Conservation (phyloP, 2,113 vertebrate genomes). For the Mastomys natalensis region DNA sequence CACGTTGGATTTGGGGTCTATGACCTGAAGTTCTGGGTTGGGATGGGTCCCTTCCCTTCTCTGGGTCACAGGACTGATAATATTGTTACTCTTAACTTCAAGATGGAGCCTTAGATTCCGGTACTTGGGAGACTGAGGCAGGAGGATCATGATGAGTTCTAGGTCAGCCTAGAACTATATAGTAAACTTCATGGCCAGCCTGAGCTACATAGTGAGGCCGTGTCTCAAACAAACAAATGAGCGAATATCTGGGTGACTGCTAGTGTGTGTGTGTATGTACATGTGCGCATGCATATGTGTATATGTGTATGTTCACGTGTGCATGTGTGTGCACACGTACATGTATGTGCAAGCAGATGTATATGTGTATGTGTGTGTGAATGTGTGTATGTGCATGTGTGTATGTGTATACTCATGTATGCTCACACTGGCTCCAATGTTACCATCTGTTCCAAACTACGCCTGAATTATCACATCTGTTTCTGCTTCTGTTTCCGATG, state of each 20-base stretch:
- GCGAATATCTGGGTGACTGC: neutral
- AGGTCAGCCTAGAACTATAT: neutral
- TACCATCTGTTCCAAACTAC: neutral
- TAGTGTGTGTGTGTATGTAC: neutral
- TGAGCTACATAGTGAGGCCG: neutral
- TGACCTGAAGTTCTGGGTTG: rapidly evolving
- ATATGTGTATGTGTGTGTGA: neutral
- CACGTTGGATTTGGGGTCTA: rapidly evolving
- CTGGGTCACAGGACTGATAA: neutral
- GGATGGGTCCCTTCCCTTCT: neutral
- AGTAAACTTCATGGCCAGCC: neutral
- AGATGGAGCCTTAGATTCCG: neutral
- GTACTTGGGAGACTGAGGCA: neutral
- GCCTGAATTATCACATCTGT: neutral
- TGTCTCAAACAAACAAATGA: neutral
- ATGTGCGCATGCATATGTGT: too few species aligned
- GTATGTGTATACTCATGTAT: neutral
- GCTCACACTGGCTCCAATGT: neutral
- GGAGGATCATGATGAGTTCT: too few species aligned
- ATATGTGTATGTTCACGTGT: too few species aligned
- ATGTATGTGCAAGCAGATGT: neutral
- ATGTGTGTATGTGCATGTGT: neutral
- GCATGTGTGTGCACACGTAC: neutral
- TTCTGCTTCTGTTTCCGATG: neutral
- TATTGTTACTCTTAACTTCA: neutral